phyloP scores from a whole-genome alignment of 2,113 vertebrate species.

The Peucedramus taeniatus region DNA sequence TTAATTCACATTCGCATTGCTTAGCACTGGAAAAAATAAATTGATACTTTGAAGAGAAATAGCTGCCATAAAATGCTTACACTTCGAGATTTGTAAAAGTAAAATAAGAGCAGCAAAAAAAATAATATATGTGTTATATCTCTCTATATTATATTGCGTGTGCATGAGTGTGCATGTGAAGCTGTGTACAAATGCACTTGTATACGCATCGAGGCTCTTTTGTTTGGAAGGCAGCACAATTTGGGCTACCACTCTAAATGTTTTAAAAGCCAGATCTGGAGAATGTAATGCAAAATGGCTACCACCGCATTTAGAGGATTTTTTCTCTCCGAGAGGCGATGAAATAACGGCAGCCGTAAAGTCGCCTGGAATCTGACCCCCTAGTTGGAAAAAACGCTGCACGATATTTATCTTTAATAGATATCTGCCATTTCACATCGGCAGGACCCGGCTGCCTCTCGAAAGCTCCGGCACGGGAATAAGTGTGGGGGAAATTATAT shows the following conservation, averaged over 20 bases:
- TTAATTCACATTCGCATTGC: conserved; percentile 40
- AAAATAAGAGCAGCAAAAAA: background rate
- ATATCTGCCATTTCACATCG: conserved; percentile 57
- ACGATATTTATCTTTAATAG: conserved; percentile 56
- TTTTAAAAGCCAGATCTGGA: background rate
- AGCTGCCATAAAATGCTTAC: conserved; percentile 29
- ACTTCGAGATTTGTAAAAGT: background rate
- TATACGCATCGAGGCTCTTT: background rate
- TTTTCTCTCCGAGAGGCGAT: background rate
- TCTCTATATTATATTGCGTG: background rate
- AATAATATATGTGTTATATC: background rate
- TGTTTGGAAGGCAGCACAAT: background rate
- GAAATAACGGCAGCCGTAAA: conserved; percentile 21
- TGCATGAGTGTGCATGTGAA: background rate
- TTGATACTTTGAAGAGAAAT: background rate
- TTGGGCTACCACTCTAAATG: background rate
- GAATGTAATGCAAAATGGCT: conserved; percentile 26
- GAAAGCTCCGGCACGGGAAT: background rate
- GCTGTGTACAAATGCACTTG: conserved; percentile 1
- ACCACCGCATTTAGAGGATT: background rate
- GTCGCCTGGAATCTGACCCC: conserved; percentile 57
- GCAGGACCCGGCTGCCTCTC: background rate
- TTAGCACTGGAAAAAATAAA: conserved; percentile 33
- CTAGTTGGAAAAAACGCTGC: conserved; percentile 17
- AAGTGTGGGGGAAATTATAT: background rate